A percentile compares a stretch with the other conserved stretches of the same genome.
These are phyloP conservation scores for Macrosteles quadrilineatus DNA, from an alignment of 1,140 invertebrate genomes.

Conservation along the genomic window DNA sequence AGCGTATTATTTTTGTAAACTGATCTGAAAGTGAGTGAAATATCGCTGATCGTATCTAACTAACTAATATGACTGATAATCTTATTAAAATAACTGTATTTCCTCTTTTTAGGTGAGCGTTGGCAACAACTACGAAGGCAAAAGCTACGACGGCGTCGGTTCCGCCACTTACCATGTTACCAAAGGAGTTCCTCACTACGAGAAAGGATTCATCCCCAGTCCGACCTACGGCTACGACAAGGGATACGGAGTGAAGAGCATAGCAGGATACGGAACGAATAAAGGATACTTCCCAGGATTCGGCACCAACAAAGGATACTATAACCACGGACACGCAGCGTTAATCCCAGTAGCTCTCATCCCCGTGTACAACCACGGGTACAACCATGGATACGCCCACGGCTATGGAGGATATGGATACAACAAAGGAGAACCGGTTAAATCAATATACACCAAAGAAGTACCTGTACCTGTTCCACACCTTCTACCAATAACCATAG, in stretches of 20 bases:
- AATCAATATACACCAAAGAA: slow-evolving; percentile 53
- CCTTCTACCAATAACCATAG: slow-evolving; percentile 55
- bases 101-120: no score
- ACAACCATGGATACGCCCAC: slow-evolving; percentile 24
- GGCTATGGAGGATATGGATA: slow-evolving; percentile 44
- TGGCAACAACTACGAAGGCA: no score
- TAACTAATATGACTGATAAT: no score
- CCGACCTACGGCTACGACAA: background rate
- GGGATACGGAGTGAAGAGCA: background rate
- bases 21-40: no score
- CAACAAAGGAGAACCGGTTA: slow-evolving; percentile 49
- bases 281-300: background rate
- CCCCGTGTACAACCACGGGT: background rate
- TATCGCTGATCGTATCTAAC: no score
- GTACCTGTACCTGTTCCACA: slow-evolving; percentile 58
- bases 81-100: no score
- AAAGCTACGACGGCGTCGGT: background rate
- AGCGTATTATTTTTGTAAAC: no score
- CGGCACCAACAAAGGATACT: slow-evolving; percentile 3
- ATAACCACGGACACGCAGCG: slow-evolving; percentile 13
- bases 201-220: slow-evolving; percentile 9
- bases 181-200: background rate
- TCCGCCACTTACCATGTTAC: background rate
- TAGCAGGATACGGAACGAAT: background rate
- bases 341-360: slow-evolving; percentile 12